Evolutionary conservation across 1,140 invertebrate genomes (phyloP), one percentile per base, ranked within the genome.

Genomic region (Drosophila yakuba): DNA sequence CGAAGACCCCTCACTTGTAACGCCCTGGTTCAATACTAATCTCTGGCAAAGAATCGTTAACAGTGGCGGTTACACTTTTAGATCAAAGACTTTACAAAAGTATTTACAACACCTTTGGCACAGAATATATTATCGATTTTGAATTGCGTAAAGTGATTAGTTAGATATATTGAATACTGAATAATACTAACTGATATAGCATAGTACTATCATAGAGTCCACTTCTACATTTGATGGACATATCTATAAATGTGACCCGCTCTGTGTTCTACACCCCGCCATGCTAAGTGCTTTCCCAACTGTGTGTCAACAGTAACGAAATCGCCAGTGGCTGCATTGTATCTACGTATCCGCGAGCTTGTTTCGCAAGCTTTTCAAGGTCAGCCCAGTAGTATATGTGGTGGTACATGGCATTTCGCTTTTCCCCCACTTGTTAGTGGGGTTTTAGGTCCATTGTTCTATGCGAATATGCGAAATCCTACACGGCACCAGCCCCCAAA

Each of bases 281-380:
- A 41, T 76, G 48, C 61, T 58, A 75, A 75, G 61, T 57, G 51
- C 44, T 66, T 75, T 75, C 73, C 55, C 73, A 47, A 47, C 60
- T 75, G 62, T 66, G 61, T 75, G 73, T 76, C 73, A 76, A 75
- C 60, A 75, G 60, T 64, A 63, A 63, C 47, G 60, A 75, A 66
- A 52, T 58, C 58, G 68, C 55, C 41, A 54, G 57, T 23, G 67
- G 28, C 36, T 41, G 54, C 36, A 58, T 74, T 75, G 51, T 74
- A 50, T 74, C 72, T 59, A 75, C 47, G 32, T 75, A 67, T 75
- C 32, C 59, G 38, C 15, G 28, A 39, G 69, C 50, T 75, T 75
- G 73, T 75, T 75, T 75, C 54, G 72, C 73, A 75, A 75, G 73
- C 73, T 56, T 76, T 75, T 67, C 73, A 76, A 76, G 73, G 73